These are phyloP conservation scores for Lagorchestes hirsutus DNA, from an alignment of 2,797 vertebrate genomes.

Conservation along the genomic window DNA sequence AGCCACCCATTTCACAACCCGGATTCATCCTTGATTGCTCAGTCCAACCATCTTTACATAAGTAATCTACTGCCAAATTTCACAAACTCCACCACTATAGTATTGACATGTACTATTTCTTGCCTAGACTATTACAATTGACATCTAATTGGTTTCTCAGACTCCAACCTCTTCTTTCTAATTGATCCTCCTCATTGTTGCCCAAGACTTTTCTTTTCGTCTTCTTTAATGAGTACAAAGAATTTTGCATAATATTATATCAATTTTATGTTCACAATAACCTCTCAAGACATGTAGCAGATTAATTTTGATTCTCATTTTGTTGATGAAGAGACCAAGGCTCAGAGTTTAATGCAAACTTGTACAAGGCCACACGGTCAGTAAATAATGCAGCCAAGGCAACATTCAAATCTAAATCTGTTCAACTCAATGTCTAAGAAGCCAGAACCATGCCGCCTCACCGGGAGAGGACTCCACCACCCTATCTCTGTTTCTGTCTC, in stretches of 20 bases:
- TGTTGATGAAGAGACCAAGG: not conserved
- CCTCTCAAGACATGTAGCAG: not conserved
- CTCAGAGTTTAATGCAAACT: not conserved
- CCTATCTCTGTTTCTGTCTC: no score
- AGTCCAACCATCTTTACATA: no score
- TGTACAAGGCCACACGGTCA: not conserved
- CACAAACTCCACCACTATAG: not conserved
- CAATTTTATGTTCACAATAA: not conserved
- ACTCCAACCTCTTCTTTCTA: not conserved
- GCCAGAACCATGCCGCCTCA: not conserved
- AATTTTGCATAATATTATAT: not conserved
- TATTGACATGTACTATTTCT: not conserved
- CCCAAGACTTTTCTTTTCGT: not conserved
- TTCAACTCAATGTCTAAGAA: not conserved
- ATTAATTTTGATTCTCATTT: not conserved
- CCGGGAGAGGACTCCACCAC: no score
- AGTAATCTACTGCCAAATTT: not conserved
- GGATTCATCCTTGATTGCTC: not conserved
- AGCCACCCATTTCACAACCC: not conserved
- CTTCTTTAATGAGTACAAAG: not conserved
- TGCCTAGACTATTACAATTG: not conserved
- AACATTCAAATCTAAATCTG: not conserved
- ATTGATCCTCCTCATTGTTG: not conserved
- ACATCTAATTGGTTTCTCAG: not conserved
- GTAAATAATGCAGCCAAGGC: not conserved